phyloP scores from a whole-genome alignment of 2,797 vertebrate genomes.

The Champsocephalus gunnari region DNA sequence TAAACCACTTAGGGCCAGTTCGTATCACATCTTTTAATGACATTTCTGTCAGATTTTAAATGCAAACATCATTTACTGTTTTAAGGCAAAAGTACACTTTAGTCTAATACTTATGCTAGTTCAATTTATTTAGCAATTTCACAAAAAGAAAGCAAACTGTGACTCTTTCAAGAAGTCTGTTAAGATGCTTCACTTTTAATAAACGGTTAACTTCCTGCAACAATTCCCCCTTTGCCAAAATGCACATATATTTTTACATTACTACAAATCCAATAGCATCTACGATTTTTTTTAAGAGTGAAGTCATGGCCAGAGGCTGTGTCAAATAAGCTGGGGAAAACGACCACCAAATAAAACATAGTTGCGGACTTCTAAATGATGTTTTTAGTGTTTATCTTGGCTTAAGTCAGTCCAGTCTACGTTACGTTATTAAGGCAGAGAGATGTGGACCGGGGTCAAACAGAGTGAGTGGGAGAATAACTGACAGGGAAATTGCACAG shows the following conservation, averaged over 20 bases:
- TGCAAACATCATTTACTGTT: too few relatives aligned
- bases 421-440: constrained; percentile 70
- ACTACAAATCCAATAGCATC: constrained; percentile 21
- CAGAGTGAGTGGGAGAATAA: constrained; percentile 66
- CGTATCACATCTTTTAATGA: not conserved
- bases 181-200: not conserved
- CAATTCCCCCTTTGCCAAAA: not conserved
- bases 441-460: constrained; percentile 36
- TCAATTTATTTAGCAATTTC: not conserved
- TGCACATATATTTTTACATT: constrained; percentile 11
- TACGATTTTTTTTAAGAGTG: constrained; percentile 32
- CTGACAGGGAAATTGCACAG: constrained; percentile 79
- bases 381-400: constrained; percentile 76
- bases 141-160: not conserved
- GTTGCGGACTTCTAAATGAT: constrained; percentile 72
- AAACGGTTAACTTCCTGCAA: not conserved
- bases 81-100: not conserved
- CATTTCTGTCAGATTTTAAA: not conserved
- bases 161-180: not conserved
- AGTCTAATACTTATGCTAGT: not conserved
- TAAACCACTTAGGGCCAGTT: not conserved
- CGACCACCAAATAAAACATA: constrained; percentile 60
- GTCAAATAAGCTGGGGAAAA: constrained; percentile 54
- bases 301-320: constrained; percentile 35
- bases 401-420: constrained; percentile 43